Conservation (phyloP, 2,797 vertebrate species). For the Mallotus villosus region DNA sequence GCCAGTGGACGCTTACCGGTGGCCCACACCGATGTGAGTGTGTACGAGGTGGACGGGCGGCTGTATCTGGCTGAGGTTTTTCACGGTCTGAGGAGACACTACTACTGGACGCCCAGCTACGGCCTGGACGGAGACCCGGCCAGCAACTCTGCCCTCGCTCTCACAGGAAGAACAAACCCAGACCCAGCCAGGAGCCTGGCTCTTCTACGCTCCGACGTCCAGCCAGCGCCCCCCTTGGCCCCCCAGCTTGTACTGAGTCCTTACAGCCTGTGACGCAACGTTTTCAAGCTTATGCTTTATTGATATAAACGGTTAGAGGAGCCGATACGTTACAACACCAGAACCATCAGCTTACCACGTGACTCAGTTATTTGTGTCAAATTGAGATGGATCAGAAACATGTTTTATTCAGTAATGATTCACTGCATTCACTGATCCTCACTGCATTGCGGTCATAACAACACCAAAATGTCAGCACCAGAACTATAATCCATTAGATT, state of each 20-base stretch:
- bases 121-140: constrained; percentile 18
- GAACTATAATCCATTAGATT: background rate
- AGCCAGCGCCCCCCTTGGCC: background rate
- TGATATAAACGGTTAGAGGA: background rate
- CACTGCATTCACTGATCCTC: background rate
- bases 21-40: constrained; percentile 77
- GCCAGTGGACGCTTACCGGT: constrained; percentile 65
- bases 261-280: background rate
- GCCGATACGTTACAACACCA: no score
- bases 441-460: background rate
- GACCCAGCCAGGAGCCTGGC: fast-evolving
- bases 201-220: background rate
- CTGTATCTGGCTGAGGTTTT: constrained; percentile 77
- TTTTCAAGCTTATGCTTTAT: background rate
- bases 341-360: no score
- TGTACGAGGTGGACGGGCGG: constrained; percentile 74
- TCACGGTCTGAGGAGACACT: constrained; percentile 75
- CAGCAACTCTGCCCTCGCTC: constrained; percentile 59
- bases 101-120: constrained; percentile 72
- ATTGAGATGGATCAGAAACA: background rate
- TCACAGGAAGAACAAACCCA: constrained; percentile 1
- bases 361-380: no score
- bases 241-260: background rate
- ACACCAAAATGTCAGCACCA: background rate
- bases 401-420: background rate